Evolutionary conservation across 2,888 invertebrate genomes (phyloP).

Genomic region (Drepanosiphum platanoidis): DNA sequence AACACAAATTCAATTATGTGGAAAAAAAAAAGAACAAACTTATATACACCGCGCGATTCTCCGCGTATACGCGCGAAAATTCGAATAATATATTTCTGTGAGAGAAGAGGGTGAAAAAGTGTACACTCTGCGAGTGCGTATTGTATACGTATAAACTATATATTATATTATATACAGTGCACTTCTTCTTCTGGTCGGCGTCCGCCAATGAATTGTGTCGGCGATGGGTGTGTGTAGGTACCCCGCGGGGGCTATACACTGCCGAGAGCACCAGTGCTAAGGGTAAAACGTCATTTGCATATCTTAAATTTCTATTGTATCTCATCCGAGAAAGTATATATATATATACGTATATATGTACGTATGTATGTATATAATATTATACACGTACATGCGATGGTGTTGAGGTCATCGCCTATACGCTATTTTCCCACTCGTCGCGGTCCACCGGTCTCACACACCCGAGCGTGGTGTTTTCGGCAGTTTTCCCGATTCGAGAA

Average conservation of each 20-base stretch:
- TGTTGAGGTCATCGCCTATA: slow-evolving; percentile 53
- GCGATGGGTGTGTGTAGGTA: slow-evolving; percentile 16
- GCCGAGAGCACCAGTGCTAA: not conserved
- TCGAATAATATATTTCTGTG: not conserved
- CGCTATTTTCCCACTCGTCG: slow-evolving; percentile 20
- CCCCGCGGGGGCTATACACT: slow-evolving; percentile 5
- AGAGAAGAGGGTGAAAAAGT: not conserved
- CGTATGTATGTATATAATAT: not conserved
- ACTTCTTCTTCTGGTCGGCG: slow-evolving; percentile 16
- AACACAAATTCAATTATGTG: not conserved
- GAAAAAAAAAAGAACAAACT: not conserved
- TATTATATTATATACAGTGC: not conserved
- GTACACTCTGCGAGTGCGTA: not conserved
- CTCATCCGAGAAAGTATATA: slow-evolving; percentile 23
- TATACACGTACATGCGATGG: not conserved
- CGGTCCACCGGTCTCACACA: not conserved
- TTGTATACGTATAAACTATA: not conserved
- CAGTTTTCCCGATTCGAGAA: slow-evolving; percentile 48
- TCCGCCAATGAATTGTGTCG: slow-evolving; percentile 37
- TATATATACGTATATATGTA: not conserved
- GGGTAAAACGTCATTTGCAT: slow-evolving; percentile 62
- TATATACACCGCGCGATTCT: not conserved
- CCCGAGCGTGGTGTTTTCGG: slow-evolving; percentile 46
- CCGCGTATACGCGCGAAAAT: not conserved
- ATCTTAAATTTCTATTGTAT: slow-evolving; percentile 61